A percentile compares a stretch with the other conserved stretches of the same genome.
phyloP scores from a whole-genome alignment of 2,797 vertebrate genomes.

The Sebastes cheni region DNA sequence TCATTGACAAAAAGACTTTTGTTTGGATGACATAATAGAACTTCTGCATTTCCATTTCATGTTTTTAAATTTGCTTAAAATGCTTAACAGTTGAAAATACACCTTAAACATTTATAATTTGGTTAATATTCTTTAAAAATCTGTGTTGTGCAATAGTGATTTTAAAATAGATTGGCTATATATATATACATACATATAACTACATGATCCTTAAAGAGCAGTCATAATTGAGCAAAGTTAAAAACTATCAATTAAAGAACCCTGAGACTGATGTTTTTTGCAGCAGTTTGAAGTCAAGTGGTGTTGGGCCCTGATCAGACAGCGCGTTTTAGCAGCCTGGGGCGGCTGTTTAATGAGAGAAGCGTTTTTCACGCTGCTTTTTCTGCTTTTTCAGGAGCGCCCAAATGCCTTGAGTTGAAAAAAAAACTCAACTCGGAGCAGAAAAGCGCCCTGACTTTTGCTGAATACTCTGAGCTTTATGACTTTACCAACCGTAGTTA shows the following conservation, averaged over 20 bases:
- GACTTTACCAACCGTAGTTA: too few species aligned
- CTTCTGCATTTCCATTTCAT: neutral
- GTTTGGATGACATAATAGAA: neutral
- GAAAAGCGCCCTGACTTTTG: too few species aligned
- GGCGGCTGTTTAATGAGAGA: too few species aligned
- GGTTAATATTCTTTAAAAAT: neutral
- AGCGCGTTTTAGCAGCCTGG: too few species aligned
- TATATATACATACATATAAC: neutral
- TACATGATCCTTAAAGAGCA: neutral
- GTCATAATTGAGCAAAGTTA: neutral
- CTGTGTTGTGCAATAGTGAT: neutral
- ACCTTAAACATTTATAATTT: neutral
- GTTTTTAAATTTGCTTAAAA: neutral
- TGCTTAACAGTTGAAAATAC: neutral
- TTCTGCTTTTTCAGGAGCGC: too few species aligned
- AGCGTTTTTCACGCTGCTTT: too few species aligned
- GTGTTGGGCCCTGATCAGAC: too few species aligned
- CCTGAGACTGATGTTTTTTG: neutral
- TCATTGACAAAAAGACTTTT: neutral
- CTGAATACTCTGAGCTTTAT: too few species aligned
- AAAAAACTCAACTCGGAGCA: too few species aligned
- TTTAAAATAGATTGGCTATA: neutral
- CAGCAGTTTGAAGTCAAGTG: neutral
- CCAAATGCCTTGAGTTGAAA: too few species aligned
- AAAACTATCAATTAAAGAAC: neutral